These are phyloP conservation scores for Neodiprion lecontei DNA, from an alignment of 1,140 invertebrate genomes.

Conservation along the genomic window DNA sequence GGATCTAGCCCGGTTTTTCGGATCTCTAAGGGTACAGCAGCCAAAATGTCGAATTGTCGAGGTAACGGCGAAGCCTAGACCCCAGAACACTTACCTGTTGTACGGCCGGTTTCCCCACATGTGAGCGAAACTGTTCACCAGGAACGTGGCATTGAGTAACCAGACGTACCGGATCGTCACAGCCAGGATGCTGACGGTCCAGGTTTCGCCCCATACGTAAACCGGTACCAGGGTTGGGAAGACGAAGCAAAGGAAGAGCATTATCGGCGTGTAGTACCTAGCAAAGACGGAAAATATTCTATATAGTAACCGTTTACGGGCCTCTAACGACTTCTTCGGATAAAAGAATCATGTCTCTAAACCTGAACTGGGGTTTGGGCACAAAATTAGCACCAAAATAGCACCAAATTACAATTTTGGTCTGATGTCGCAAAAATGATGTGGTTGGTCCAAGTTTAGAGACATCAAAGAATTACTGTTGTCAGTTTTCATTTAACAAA, in stretches of 20 bases:
- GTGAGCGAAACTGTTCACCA: slow-evolving; percentile 89
- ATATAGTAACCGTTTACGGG: neutral
- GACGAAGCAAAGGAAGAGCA: slow-evolving; percentile 74
- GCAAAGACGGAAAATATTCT: slow-evolving; percentile 27
- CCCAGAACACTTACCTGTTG: slow-evolving; percentile 59
- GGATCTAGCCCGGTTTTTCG: too few species aligned
- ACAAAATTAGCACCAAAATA: too few species aligned
- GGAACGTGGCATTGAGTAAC: slow-evolving; percentile 86
- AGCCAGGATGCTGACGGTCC: slow-evolving; percentile 66
- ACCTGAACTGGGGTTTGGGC: too few species aligned
- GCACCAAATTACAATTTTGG: too few species aligned
- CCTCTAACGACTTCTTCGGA: neutral
- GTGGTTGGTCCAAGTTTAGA: neutral
- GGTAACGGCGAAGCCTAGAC: too few species aligned
- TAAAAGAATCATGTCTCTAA: too few species aligned
- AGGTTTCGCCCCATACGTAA: slow-evolving; percentile 77
- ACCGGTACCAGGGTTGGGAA: slow-evolving; percentile 79
- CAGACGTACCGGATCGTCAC: slow-evolving; percentile 77
- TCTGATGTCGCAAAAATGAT: too few species aligned
- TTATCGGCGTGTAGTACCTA: slow-evolving; percentile 77
- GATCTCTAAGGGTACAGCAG: too few species aligned
- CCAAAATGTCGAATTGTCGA: too few species aligned
- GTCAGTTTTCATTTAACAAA: neutral
- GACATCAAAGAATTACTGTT: neutral
- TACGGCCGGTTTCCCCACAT: slow-evolving; percentile 84